A percentile compares a stretch with the other conserved stretches of the same genome.
Evolutionary conservation across 2,113 vertebrate species (phyloP).

Genomic region (human (Homo sapiens)): DNA sequence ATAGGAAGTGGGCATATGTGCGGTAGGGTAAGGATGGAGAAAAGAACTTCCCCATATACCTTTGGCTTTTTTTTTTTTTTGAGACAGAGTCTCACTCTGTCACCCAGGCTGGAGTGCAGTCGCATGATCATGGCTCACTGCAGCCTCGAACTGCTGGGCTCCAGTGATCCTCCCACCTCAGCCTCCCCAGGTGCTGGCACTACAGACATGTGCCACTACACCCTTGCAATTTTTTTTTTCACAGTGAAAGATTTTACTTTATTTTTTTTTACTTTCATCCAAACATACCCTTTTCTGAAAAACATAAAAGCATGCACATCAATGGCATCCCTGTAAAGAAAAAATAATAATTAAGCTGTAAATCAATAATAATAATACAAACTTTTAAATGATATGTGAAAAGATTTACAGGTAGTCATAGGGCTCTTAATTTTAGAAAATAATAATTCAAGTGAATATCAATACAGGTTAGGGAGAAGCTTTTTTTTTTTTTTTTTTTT

Average conservation of each 20-base stretch:
- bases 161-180: no score
- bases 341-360: background rate
- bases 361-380: slow-evolving; percentile 24
- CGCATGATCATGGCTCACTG: no score
- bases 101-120: no score
- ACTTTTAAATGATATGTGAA: background rate
- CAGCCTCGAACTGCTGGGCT: no score
- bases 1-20: background rate
- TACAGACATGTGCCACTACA: no score
- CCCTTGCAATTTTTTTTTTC: no score
- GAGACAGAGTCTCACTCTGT: no score
- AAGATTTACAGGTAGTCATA: slow-evolving; percentile 48
- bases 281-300: background rate
- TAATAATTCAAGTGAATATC: slow-evolving; percentile 80
- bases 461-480: slow-evolving; percentile 73
- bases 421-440: slow-evolving; percentile 73
- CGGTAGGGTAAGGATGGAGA: background rate
- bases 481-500: no score
- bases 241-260: no score
- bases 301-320: slow-evolving; percentile 19
- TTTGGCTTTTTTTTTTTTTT: no score
- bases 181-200: no score
- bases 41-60: background rate
- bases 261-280: no score
- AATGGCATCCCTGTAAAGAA: slow-evolving; percentile 39